phyloP scores from a whole-genome alignment of 1,140 invertebrate species.

The Schlechtendalia chinensis region DNA sequence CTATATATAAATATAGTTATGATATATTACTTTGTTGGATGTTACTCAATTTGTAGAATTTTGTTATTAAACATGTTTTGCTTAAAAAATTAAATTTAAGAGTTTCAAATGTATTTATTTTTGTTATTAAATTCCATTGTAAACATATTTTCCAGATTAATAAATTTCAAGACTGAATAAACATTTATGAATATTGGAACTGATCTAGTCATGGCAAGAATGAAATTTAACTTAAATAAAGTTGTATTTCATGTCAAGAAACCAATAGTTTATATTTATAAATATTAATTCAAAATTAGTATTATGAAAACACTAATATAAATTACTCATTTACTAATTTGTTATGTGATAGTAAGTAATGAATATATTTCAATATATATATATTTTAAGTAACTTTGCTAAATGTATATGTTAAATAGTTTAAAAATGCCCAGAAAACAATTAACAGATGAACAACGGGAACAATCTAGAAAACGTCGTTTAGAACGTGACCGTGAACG shows the following conservation, averaged over 20 bases:
- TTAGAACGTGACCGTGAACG: constrained; percentile 40
- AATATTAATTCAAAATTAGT: not conserved
- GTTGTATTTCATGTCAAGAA: not conserved
- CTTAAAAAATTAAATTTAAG: too few relatives aligned
- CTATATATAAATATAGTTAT: too few relatives aligned
- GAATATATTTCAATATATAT: not conserved
- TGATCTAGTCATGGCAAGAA: not conserved
- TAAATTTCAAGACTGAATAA: not conserved
- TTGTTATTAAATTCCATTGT: too few relatives aligned
- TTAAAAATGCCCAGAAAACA: constrained; percentile 27
- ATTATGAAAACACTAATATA: not conserved
- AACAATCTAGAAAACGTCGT: constrained; percentile 37
- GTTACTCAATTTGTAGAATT: too few relatives aligned
- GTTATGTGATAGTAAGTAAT: constrained; percentile 34
- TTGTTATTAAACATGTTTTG: too few relatives aligned
- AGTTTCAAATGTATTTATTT: too few relatives aligned
- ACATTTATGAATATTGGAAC: not conserved
- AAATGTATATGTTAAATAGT: not conserved
- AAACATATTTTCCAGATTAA: not conserved
- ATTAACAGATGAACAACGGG: constrained; percentile 32
- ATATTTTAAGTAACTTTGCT: not conserved
- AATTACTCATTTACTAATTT: not conserved
- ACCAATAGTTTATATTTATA: not conserved
- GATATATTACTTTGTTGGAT: too few relatives aligned
- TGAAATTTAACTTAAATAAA: not conserved